Conservation (phyloP, 2,113 vertebrate genomes). For the Echinops telfairi region DNA sequence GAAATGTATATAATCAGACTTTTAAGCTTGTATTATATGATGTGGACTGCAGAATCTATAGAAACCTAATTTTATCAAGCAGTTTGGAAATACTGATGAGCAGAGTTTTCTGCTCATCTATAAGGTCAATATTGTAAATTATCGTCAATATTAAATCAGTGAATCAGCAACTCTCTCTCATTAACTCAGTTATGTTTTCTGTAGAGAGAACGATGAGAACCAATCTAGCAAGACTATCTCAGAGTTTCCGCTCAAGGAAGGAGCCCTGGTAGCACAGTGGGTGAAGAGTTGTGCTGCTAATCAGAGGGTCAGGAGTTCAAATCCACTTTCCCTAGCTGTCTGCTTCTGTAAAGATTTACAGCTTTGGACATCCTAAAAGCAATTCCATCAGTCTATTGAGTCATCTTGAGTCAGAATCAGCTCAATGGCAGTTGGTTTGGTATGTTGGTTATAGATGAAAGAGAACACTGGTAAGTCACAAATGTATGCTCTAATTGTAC, state of each 20-base stretch:
- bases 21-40: conserved; percentile 22
- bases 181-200: conserved; percentile 27
- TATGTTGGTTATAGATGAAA: background rate
- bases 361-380: too few species aligned
- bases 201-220: background rate
- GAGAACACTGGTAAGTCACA: background rate
- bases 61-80: conserved; percentile 27
- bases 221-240: background rate
- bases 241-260: background rate
- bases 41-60: background rate
- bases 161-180: background rate
- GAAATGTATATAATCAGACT: background rate
- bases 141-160: conserved; percentile 36
- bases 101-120: background rate
- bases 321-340: too few species aligned
- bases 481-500: conserved; percentile 2
- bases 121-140: conserved; percentile 19
- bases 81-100: conserved; percentile 30
- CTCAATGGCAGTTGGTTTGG: too few species aligned
- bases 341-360: too few species aligned
- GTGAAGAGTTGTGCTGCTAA: too few species aligned
- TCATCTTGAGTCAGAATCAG: too few species aligned
- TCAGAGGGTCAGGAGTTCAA: too few species aligned
- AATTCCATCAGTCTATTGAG: too few species aligned
- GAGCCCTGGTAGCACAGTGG: too few species aligned